phyloP scores from a whole-genome alignment of 2,888 invertebrate genomes.

The Limnephilus lunatus region DNA sequence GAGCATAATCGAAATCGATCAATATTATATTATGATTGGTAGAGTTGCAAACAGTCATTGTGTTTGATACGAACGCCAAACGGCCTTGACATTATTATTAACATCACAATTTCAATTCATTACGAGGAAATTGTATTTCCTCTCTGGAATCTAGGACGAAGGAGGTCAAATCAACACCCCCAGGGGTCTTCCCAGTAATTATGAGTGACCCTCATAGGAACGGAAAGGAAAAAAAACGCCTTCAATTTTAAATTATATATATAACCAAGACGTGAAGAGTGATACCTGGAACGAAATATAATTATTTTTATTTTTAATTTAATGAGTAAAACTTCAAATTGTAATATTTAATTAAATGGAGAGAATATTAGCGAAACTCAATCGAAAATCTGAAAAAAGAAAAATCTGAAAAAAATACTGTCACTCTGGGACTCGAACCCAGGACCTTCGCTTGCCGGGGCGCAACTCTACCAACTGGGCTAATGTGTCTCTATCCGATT shows the following conservation, averaged over 20 bases:
- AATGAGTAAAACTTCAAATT: too few relatives aligned
- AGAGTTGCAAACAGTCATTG: not conserved
- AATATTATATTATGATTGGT: not conserved
- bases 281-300: too few relatives aligned
- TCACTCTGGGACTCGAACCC: too few relatives aligned
- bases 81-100: not conserved
- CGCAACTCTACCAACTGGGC: too few relatives aligned
- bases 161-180: not conserved
- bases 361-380: too few relatives aligned
- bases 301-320: too few relatives aligned
- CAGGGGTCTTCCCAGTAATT: not conserved
- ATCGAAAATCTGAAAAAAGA: too few relatives aligned
- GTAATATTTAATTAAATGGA: too few relatives aligned
- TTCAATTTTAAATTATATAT: not conserved
- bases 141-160: not conserved
- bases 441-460: too few relatives aligned
- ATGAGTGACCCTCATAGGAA: not conserved
- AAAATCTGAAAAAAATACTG: too few relatives aligned
- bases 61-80: not conserved
- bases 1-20: not conserved
- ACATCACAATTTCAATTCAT: not conserved
- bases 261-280: not conserved
- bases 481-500: too few relatives aligned
- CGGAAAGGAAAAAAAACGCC: not conserved
- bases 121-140: not conserved